Base-by-base conservation (phyloP, 2,797 vertebrate species). In the Manis pentadactyla region DNA sequence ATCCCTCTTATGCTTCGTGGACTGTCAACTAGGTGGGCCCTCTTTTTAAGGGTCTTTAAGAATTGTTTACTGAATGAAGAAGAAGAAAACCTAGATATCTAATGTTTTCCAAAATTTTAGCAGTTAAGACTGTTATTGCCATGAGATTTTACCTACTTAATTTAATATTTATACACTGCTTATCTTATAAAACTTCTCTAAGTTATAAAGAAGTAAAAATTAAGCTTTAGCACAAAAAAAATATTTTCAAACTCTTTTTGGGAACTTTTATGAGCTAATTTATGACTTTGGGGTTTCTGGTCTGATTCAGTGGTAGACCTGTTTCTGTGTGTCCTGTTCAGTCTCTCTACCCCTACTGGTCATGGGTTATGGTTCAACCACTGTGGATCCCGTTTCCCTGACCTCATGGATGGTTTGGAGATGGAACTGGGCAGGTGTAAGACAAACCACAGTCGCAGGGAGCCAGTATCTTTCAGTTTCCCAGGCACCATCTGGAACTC, bases 51-150 rank as follows among this genome's bases (percentile, higher is more conserved):
- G 51, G 51, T 57, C 53, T 96, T 91, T 91, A 71, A 55, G 37
- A 71, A 37, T 71, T 89, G n/a, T 82, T 92, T 90, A 87, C 53
- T 75, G 57, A 90, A 84, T 46, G 8, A 64, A 82, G 73, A 87
- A 79, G 87, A 93, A 75, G 77, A 75, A 83, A 89, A 71, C 37
- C 29, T 66, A 79, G 55, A 37, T 82, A 37, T 21, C 57, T 78
- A 89, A 51, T 25, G 31, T 79, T 96, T 97, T 88, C 64, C 39
- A 79, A 49, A 92, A 86, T 87, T 74, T 89, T 87, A 84, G 75
- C 34, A 66, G 85, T 90, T 51, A 90, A 59, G 15, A 86, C 21
- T 88, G 34, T 84, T 37, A 78, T 69, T 78, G 51, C 21, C 49
- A 14, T 51, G 59, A 95, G 23, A 31, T 93, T 94, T 96, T 77